Evolutionary conservation across 2,113 vertebrate genomes (phyloP), one percentile per base, ranked within the genome.

Genomic region (Beaufortia kweichowensis): DNA sequence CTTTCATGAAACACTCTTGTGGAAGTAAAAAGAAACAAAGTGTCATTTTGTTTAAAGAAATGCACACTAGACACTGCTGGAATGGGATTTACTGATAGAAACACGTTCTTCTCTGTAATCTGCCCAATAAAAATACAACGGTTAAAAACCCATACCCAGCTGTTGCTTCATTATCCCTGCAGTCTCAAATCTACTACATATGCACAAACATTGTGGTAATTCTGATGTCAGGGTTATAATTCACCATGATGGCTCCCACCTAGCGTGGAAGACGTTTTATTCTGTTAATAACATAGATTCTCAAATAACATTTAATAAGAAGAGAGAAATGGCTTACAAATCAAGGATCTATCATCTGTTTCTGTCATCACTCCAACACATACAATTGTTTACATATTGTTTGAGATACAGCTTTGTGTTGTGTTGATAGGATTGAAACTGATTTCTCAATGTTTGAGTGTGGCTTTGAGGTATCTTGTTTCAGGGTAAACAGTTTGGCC

Each of bases 11-110:
- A 31, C 55, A 24, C 41, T 74, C 59, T 26, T 33, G 29, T 50
- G 41, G 56, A 53, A 67, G 61, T 17, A 28, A 70, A 77, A 77
- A 59, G 56, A 62, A 73, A 79, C 50, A 69, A 69, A 69, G 48
- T 9, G n/a, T 39, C 2, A 41, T 71, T 71, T 41, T 59, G 23
- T 41, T 71, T 26, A 56, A 39, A 39, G 23, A 9, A 11, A 29
- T n/a, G 15, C 55, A 56, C 14, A 24, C 21, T 24, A 24, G 35
- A 71, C 8, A 56, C 15, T 0, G 4, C 11, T 14, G 31, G 6
- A 59, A 24, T 19, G 26, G 46, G 26, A 53, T 14, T 21, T 53
- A 0, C 29, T 23, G 43, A 41, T 57, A 26, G 21, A 21, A 71
- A 57, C 53, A 43, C 5, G 17, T 1, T 70, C 67, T 56, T 70